Conservation (phyloP, 1,140 invertebrate species). For the Trigoniulus corallinus region DNA sequence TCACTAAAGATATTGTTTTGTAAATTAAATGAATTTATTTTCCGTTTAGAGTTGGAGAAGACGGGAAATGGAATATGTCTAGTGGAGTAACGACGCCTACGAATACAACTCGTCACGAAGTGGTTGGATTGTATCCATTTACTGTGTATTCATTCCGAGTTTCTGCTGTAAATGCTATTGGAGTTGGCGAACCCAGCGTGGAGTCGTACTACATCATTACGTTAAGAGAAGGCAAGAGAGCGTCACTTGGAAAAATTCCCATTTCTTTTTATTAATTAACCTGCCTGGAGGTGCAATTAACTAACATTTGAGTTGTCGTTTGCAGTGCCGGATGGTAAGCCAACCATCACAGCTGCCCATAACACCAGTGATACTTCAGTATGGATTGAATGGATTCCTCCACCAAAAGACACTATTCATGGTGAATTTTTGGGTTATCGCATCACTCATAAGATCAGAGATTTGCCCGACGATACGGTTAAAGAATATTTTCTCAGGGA, state of each 20-base stretch:
- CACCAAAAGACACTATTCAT: constrained; percentile 45
- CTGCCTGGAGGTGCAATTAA: neutral
- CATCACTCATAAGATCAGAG: constrained; percentile 43
- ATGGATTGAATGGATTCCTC: constrained; percentile 50
- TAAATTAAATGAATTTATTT: too few relatives aligned
- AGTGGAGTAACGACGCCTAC: constrained; percentile 39
- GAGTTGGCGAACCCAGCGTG: constrained; percentile 46
- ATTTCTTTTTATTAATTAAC: constrained; percentile 1
- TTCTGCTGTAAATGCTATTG: constrained; percentile 49
- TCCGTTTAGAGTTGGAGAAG: constrained; percentile 41
- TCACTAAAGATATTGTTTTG: too few relatives aligned
- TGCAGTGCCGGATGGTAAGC: constrained; percentile 51
- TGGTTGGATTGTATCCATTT: constrained; percentile 46
- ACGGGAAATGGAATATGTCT: constrained; percentile 40
- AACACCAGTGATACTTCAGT: constrained; percentile 50
- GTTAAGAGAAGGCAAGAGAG: constrained; percentile 44
- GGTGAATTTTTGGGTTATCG: constrained; percentile 63
- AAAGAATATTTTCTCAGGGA: constrained; percentile 2
- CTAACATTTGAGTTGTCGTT: neutral
- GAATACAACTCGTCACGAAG: constrained; percentile 38
- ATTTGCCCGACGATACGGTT: neutral
- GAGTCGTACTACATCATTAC: constrained; percentile 59
- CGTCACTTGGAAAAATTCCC: neutral
- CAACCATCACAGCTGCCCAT: constrained; percentile 47
- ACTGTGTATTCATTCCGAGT: constrained; percentile 59